Evolutionary conservation across 1,140 invertebrate genomes (phyloP).

Genomic region (Brachionus manjavacas): DNA sequence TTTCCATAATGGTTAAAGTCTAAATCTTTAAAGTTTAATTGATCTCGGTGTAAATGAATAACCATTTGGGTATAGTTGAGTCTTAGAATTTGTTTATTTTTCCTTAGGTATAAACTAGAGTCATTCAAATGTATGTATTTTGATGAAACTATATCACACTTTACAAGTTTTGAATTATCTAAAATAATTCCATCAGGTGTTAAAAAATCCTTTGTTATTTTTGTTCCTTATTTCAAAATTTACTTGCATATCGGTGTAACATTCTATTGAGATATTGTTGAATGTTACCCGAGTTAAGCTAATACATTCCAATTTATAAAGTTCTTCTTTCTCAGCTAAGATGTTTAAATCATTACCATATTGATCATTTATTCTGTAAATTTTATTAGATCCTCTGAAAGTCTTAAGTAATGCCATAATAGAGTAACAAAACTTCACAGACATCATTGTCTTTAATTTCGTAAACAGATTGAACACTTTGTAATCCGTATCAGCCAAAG

Average conservation of each 20-base stretch:
- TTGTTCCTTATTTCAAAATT: not conserved
- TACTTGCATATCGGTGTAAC: not conserved
- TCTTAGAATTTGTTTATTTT: too few species aligned
- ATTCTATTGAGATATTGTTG: not conserved
- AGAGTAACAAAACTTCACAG: too few species aligned
- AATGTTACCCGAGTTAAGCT: not conserved
- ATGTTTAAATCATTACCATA: not conserved
- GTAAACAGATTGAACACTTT: constrained; percentile 42
- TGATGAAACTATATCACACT: too few species aligned
- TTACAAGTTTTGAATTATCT: too few species aligned
- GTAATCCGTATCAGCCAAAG: constrained; percentile 48
- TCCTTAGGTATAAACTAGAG: too few species aligned
- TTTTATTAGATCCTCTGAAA: not conserved
- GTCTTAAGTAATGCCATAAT: too few species aligned
- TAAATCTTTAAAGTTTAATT: too few species aligned
- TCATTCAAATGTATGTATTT: too few species aligned
- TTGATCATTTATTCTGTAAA: not conserved
- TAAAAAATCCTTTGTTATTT: not conserved
- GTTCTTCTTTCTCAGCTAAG: not conserved
- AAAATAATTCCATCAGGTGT: too few species aligned
- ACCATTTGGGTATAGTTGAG: too few species aligned
- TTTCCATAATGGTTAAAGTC: too few species aligned
- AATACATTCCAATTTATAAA: not conserved
- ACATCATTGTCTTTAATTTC: not conserved
- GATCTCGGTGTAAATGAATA: too few species aligned